Evolutionary conservation across 2,797 vertebrate genomes (phyloP).

Genomic region (Girardinus metallicus): DNA sequence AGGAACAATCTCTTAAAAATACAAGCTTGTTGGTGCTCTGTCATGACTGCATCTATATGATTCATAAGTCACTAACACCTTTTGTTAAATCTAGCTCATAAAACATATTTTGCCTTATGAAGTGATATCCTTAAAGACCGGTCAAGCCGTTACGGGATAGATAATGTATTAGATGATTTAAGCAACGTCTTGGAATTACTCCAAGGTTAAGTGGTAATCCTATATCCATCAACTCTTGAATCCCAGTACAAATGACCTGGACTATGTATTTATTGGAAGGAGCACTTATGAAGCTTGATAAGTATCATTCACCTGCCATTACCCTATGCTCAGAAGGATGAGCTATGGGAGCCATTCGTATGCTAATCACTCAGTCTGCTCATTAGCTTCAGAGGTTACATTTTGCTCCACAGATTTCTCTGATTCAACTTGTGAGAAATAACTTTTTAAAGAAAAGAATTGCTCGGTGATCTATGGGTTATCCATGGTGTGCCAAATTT

Average conservation of each 20-base stretch:
- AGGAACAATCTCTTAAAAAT: conserved; percentile 54
- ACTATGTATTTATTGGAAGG: conserved; percentile 79
- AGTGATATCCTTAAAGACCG: conserved; percentile 75
- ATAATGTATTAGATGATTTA: conserved; percentile 75
- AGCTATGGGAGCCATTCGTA: conserved; percentile 76
- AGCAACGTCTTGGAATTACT: conserved; percentile 74
- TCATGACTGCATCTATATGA: conserved; percentile 58
- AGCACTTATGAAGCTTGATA: conserved; percentile 84
- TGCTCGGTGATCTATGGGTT: conserved; percentile 75
- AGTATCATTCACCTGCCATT: conserved; percentile 80
- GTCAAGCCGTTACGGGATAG: conserved; percentile 74
- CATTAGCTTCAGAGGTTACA: conserved; percentile 70
- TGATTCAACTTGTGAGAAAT: conserved; percentile 54
- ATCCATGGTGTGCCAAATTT: conserved; percentile 78
- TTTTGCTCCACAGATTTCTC: conserved; percentile 65
- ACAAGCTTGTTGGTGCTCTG: conserved; percentile 49
- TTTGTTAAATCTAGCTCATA: conserved; percentile 73
- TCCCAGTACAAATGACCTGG: conserved; percentile 74
- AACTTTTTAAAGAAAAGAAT: conserved; percentile 71
- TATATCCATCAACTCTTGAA: conserved; percentile 79
- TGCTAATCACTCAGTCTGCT: conserved; percentile 73
- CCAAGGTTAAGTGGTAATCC: conserved; percentile 85
- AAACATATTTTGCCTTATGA: conserved; percentile 77
- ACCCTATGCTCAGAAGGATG: conserved; percentile 76
- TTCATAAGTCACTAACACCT: conserved; percentile 70